Evolutionary conservation across 2,888 invertebrate genomes (phyloP).

Genomic region (Sphinx pinastri): DNA sequence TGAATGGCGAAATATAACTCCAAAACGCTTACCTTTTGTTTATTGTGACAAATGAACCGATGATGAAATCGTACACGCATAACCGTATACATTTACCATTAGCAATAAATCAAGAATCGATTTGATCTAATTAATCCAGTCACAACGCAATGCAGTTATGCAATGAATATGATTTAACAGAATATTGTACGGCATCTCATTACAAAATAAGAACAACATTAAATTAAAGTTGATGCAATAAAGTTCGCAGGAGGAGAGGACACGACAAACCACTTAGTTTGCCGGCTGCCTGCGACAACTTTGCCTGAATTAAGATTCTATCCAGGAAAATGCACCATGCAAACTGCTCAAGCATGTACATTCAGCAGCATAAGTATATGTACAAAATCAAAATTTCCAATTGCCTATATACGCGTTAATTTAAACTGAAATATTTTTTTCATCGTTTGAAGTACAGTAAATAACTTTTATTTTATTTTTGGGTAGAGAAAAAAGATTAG

Average conservation of each 20-base stretch:
- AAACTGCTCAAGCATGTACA: background rate
- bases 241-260: slow-evolving; percentile 59
- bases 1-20: too few species aligned
- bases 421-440: too few species aligned
- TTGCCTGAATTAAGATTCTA: slow-evolving; percentile 51
- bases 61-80: background rate
- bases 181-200: slow-evolving; percentile 54
- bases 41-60: too few species aligned
- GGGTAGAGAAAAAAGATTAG: too few species aligned
- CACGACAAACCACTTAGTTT: slow-evolving; percentile 68
- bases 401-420: too few species aligned
- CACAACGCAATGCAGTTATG: slow-evolving; percentile 27
- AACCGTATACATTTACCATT: background rate
- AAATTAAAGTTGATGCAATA: slow-evolving; percentile 45
- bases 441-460: too few species aligned
- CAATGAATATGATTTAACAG: slow-evolving; percentile 51
- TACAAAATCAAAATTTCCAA: too few species aligned
- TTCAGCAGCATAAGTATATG: too few species aligned
- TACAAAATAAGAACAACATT: slow-evolving; percentile 56
- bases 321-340: slow-evolving; percentile 24
- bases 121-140: slow-evolving; percentile 25
- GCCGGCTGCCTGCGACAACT: slow-evolving; percentile 48
- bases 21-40: too few species aligned
- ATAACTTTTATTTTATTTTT: too few species aligned
- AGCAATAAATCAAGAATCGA: background rate